Evolutionary conservation across 2,113 vertebrate species (phyloP).

Genomic region (Heloderma charlesbogerti): DNA sequence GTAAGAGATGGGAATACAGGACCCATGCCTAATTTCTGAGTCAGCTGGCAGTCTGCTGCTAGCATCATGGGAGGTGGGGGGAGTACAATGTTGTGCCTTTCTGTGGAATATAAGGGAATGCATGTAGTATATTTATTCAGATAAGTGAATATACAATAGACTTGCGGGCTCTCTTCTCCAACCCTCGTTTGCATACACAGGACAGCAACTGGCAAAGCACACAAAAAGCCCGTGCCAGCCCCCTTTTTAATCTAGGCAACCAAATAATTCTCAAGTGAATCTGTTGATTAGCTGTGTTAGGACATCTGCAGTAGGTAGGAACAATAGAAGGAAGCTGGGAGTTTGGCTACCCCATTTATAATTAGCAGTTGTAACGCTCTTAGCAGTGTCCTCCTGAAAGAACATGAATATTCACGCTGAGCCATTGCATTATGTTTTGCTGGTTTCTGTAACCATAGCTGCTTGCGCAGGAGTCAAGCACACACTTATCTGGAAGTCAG

Average conservation of each 20-base stretch:
- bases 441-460: slow-evolving; percentile 55
- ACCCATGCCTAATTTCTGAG: background rate
- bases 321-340: slow-evolving; percentile 78
- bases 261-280: slow-evolving; percentile 69
- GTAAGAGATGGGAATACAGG: background rate
- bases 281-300: slow-evolving; percentile 70
- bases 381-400: slow-evolving; percentile 63
- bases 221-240: slow-evolving; percentile 31
- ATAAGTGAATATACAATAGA: background rate
- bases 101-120: background rate
- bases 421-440: slow-evolving; percentile 48
- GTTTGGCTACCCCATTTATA: slow-evolving; percentile 73
- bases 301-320: slow-evolving; percentile 81
- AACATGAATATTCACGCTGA: slow-evolving; percentile 60
- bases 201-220: slow-evolving; percentile 42
- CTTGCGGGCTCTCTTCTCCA: background rate
- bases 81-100: slow-evolving; percentile 2
- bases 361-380: slow-evolving; percentile 76
- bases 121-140: background rate
- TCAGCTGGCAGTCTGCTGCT: background rate
- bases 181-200: slow-evolving; percentile 2
- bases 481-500: slow-evolving; percentile 60
- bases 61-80: background rate
- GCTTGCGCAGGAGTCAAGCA: slow-evolving; percentile 57
- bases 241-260: slow-evolving; percentile 24